phyloP scores from a whole-genome alignment of 2,888 invertebrate species.

The Acrocyrtus sp. region DNA sequence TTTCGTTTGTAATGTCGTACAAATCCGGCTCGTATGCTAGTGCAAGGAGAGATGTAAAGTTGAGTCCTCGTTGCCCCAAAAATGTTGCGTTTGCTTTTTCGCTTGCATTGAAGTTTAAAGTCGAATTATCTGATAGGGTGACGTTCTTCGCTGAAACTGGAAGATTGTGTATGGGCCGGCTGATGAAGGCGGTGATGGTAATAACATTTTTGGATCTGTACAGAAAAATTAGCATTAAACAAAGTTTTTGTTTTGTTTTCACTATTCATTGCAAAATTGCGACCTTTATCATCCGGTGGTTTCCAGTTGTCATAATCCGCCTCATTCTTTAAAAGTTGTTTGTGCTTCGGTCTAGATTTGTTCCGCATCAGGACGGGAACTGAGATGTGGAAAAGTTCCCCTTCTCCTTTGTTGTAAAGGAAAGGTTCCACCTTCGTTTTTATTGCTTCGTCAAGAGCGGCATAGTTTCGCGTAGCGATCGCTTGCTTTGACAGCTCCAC shows the following conservation, averaged over 20 bases:
- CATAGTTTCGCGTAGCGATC: constrained; percentile 87
- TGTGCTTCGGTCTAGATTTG: constrained; percentile 83
- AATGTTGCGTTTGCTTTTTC: constrained; percentile 45
- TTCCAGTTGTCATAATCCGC: constrained; percentile 61
- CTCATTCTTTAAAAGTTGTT: constrained; percentile 69
- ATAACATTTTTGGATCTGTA: constrained; percentile 71
- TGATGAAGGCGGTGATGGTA: constrained; percentile 86
- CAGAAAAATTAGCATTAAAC: not conserved
- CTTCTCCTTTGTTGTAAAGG: constrained; percentile 92
- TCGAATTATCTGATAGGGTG: constrained; percentile 9
- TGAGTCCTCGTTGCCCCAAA: constrained; percentile 54
- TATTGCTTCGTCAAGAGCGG: constrained; percentile 92
- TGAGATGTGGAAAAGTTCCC: constrained; percentile 89
- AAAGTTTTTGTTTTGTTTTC: not conserved
- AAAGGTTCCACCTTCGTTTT: constrained; percentile 91
- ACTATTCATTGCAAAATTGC: constrained; percentile 68
- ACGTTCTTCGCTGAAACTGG: constrained; percentile 12
- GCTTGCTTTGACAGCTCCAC: constrained; percentile 94
- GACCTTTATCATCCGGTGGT: constrained; percentile 61
- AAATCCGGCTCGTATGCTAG: constrained; percentile 64
- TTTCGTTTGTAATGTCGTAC: constrained; percentile 48
- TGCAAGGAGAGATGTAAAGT: constrained; percentile 61
- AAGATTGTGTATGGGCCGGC: constrained; percentile 80
- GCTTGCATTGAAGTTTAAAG: constrained; percentile 31
- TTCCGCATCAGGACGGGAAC: constrained; percentile 88